Evolutionary conservation across 2,797 vertebrate species (phyloP).

Genomic region (Varecia variegata): DNA sequence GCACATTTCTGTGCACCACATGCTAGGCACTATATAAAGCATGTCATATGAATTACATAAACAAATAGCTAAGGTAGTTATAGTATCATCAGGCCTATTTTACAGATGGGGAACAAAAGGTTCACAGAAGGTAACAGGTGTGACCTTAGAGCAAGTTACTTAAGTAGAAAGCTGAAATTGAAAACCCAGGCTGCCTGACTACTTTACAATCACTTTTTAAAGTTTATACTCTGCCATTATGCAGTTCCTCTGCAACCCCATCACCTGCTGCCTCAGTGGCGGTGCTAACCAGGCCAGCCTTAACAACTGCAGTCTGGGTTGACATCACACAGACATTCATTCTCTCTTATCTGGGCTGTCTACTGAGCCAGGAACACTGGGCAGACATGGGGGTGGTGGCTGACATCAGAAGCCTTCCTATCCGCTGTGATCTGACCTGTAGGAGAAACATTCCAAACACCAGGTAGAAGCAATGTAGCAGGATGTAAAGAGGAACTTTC

Average conservation of each 20-base stretch:
- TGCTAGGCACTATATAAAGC: neutral
- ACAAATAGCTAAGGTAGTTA: neutral
- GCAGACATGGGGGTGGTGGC: neutral
- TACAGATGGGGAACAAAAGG: neutral
- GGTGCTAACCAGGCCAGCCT: too few species aligned
- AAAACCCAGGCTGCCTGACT: neutral
- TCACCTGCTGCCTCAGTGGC: neutral
- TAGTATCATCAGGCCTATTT: neutral
- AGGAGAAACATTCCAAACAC: conserved; percentile 42
- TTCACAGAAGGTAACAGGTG: neutral
- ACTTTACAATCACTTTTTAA: neutral
- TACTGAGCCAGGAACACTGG: neutral
- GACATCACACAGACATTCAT: neutral
- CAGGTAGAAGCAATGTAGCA: conserved; percentile 7
- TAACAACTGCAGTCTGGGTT: neutral
- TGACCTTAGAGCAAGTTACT: neutral
- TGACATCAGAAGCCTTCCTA: neutral
- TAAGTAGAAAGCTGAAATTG: neutral
- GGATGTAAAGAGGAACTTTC: conserved; percentile 28
- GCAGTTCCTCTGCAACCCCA: neutral
- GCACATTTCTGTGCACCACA: neutral
- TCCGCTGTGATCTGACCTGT: conserved; percentile 43
- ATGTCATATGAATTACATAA: neutral
- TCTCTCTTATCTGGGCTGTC: neutral
- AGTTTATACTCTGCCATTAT: neutral